Percentiles rank a stretch among this genome's conserved stretches.
These are phyloP conservation scores for Elaphurus davidianus DNA, from an alignment of 2,113 vertebrate genomes.

Conservation along the genomic window DNA sequence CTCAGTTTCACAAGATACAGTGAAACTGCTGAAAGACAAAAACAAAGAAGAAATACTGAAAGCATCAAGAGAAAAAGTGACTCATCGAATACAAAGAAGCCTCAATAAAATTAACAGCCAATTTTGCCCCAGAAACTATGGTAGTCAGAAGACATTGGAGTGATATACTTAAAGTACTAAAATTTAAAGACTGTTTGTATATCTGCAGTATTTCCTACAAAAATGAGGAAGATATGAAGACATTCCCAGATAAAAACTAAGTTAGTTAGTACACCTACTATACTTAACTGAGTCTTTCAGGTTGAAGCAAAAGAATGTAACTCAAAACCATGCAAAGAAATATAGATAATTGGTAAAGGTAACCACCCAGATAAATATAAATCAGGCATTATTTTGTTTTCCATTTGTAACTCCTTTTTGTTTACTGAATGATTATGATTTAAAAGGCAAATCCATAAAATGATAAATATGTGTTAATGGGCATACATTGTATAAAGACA, in stretches of 20 bases:
- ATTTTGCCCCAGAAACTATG: background rate
- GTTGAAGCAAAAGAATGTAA: background rate
- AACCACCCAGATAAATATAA: background rate
- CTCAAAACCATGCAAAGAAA: background rate
- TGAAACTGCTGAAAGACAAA: background rate
- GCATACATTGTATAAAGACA: background rate
- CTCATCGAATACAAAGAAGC: background rate
- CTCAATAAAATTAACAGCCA: background rate
- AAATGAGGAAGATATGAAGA: background rate
- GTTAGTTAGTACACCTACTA: background rate
- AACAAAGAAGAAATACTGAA: background rate
- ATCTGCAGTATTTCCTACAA: background rate
- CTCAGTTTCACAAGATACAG: background rate
- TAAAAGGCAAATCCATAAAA: background rate
- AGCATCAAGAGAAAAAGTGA: background rate
- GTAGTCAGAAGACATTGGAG: background rate
- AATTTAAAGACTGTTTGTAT: background rate
- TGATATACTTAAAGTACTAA: background rate
- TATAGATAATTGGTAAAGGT: background rate
- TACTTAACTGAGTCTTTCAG: background rate
- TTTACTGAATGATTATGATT: background rate
- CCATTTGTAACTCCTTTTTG: background rate
- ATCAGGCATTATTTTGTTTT: background rate
- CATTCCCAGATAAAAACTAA: background rate
- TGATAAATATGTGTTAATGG: background rate